Base-by-base conservation (phyloP, 2,113 vertebrate genomes). In the Halichoerus grypus region DNA sequence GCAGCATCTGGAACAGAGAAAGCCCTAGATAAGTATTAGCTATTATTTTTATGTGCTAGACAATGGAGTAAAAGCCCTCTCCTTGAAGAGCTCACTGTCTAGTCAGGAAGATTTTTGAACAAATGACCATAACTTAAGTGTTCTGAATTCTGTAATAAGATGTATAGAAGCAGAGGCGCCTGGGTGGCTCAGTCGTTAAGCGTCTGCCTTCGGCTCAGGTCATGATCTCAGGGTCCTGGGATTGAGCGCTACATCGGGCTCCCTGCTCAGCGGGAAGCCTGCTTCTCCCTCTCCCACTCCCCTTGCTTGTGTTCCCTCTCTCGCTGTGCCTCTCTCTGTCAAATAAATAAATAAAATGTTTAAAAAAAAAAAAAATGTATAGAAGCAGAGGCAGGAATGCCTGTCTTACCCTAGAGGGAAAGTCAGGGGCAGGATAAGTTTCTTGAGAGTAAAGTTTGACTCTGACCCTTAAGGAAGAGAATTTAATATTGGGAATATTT, bases 101-200 rank as follows among this genome's bases (percentile, higher is more conserved):
- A 49, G n/a, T 82, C 16, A 91, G 57, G 57, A 88, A 59, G 10
- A 88, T 97, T 96, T 92, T 83, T 51, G 94, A 94, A 86, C 67
- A 94, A 84, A 93, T 87, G 59, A 79, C 39, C 19, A 7, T 55
- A 89, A 95, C 16, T 91, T 55, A 88, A 77, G 0, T 90, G 53
- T 92, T 92, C 57, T 89, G 74, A 69, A 46, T 72, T 88, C 16
- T 81, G 18, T 77, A 91, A 77, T 22, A 83, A 46, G 9, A 53
- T 76, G 42, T 91, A 13, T 33, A 28, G 42, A 33, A 67, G 6
- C 21, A 94, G 80, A 90, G 39, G 31, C 21, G 39, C 39, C 39
- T 42, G 39, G 39, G 39, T 42, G 39, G 39, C 39, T 42, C 39
- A 42, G 39, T 42, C 4, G 39, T 42, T 42, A 42, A 42, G 39